A percentile compares a stretch with the other conserved stretches of the same genome.
These are phyloP conservation scores for Machimus rusticus DNA, from an alignment of 2,888 invertebrate genomes.

Conservation along the genomic window DNA sequence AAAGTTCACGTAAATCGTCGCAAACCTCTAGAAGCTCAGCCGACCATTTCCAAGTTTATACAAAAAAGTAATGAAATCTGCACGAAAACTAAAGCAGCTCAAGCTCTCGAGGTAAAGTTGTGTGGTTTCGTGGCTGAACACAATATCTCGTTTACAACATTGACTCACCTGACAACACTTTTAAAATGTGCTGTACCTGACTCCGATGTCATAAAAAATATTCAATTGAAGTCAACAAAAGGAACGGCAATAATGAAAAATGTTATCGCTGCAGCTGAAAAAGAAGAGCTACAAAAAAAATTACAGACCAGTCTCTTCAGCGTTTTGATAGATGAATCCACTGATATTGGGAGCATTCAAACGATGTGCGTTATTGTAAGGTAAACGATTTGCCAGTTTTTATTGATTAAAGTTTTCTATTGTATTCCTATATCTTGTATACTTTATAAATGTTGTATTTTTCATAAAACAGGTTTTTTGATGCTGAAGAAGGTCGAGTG, in stretches of 20 bases:
- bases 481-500: not conserved
- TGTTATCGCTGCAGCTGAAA: not conserved
- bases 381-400: no score
- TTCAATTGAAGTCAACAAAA: not conserved
- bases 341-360: not conserved
- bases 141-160: constrained; percentile 5
- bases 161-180: not conserved
- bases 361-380: not conserved
- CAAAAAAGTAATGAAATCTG: no score
- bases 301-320: not conserved
- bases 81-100: not conserved
- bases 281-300: no score
- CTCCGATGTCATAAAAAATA: not conserved
- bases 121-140: constrained; percentile 8
- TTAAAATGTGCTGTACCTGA: not conserved
- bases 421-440: no score
- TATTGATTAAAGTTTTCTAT: no score
- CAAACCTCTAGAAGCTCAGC: not conserved
- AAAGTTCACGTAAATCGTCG: not conserved
- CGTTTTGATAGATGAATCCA: not conserved
- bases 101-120: not conserved
- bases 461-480: not conserved
- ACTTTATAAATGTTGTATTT: no score
- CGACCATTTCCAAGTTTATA: no score
- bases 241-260: not conserved